Evolutionary conservation across 2,113 vertebrate species (phyloP).

Genomic region (Agapornis roseicollis): DNA sequence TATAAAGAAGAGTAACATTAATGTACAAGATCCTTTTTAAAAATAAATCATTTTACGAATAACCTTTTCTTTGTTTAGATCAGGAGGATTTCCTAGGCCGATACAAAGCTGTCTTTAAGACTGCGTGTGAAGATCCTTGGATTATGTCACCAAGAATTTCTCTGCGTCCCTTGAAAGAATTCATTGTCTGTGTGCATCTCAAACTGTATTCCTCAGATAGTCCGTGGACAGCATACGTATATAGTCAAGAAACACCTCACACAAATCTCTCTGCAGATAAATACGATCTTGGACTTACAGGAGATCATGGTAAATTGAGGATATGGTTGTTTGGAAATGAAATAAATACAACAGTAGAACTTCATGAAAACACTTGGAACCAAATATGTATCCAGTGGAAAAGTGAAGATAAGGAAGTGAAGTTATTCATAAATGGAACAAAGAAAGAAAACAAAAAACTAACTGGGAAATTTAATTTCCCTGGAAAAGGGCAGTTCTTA

Average conservation of each 20-base stretch:
- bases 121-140: constrained; percentile 53
- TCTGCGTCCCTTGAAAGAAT: constrained; percentile 53
- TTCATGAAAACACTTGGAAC: constrained; percentile 52
- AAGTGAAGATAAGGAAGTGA: constrained; percentile 28
- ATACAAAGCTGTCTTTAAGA: constrained; percentile 67
- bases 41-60: neutral
- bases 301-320: constrained; percentile 19
- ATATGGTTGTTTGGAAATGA: constrained; percentile 67
- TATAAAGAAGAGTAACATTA: neutral
- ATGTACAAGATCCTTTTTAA: neutral
- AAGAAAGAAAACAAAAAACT: neutral
- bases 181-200: constrained; percentile 67
- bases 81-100: constrained; percentile 45
- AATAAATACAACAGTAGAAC: neutral
- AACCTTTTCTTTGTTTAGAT: constrained; percentile 49
- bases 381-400: constrained; percentile 66
- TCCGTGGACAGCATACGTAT: constrained; percentile 63
- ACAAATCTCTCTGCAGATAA: neutral
- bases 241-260: constrained; percentile 32
- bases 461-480: neutral
- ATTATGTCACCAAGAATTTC: constrained; percentile 58
- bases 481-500: constrained; percentile 55
- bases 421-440: constrained; percentile 52
- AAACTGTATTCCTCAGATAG: constrained; percentile 36
- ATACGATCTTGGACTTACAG: constrained; percentile 62